A percentile compares a stretch with the other conserved stretches of the same genome.
phyloP scores from a whole-genome alignment of 2,797 vertebrate species.

The Neosilurus hyrtlii region DNA sequence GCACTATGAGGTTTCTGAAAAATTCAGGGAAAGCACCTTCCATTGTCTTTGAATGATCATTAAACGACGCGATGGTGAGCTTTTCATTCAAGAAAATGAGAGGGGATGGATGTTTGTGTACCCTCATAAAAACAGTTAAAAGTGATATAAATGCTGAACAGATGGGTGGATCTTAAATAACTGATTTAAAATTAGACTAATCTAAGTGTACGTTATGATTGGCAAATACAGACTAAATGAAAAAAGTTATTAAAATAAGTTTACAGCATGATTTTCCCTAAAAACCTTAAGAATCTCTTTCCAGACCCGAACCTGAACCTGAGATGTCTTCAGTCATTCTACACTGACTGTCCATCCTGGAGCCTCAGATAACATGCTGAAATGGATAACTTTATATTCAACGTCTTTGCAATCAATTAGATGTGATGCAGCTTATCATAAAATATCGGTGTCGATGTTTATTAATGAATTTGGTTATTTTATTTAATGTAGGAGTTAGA shows the following conservation, averaged over 20 bases:
- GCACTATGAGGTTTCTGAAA: conserved; percentile 70
- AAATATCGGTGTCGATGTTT: not conserved
- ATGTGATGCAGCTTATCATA: not conserved
- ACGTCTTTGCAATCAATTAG: not conserved
- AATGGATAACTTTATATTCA: not conserved
- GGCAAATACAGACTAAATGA: not conserved
- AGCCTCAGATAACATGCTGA: not conserved
- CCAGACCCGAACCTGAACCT: not conserved
- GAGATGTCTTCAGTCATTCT: not conserved
- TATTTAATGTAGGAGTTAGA: not conserved
- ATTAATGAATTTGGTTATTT: not conserved
- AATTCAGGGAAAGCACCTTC: conserved; percentile 25
- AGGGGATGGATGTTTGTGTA: not conserved
- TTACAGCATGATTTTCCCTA: not conserved
- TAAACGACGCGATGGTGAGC: not conserved
- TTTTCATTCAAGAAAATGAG: conserved; percentile 20
- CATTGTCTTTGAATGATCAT: conserved; percentile 21
- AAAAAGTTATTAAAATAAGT: not conserved
- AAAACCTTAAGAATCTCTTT: not conserved
- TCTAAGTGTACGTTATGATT: not conserved
- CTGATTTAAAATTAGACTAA: not conserved
- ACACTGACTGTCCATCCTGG: not conserved
- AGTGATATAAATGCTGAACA: not conserved
- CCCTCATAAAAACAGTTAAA: not conserved
- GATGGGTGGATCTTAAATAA: not conserved